A percentile compares a stretch with the other conserved stretches of the same genome.
Evolutionary conservation across 23 tunicate species (phyloP).

Genomic region (Trididemnum clinides): DNA sequence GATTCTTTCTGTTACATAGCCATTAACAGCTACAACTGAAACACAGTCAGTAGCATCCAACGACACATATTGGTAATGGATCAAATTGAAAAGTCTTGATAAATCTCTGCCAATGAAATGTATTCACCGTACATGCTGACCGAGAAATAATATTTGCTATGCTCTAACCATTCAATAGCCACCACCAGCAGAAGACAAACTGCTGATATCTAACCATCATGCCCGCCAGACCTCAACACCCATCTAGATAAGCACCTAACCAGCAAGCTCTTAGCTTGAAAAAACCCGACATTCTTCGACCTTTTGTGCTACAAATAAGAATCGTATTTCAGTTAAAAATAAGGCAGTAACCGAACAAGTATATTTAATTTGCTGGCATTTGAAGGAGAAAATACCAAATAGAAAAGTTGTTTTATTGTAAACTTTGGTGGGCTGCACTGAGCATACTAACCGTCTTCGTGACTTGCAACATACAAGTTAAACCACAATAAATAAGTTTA

Average conservation of each 20-base stretch:
- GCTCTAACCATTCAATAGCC: too few species aligned
- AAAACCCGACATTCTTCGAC: not conserved
- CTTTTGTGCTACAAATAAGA: not conserved
- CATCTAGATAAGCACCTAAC: not conserved
- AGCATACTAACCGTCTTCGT: slow-evolving; percentile 1
- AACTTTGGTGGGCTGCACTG: slow-evolving; percentile 14
- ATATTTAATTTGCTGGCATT: not conserved
- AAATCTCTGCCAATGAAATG: too few species aligned
- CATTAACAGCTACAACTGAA: too few species aligned
- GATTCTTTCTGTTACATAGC: too few species aligned
- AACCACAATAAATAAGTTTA: slow-evolving; percentile 12
- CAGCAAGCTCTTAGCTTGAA: not conserved
- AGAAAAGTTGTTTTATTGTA: not conserved
- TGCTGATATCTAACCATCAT: too few species aligned
- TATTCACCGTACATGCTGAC: too few species aligned
- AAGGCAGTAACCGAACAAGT: not conserved
- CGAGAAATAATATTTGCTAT: too few species aligned
- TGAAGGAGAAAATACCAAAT: not conserved
- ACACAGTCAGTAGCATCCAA: too few species aligned
- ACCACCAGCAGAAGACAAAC: too few species aligned
- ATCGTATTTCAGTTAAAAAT: not conserved
- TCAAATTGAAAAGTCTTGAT: too few species aligned
- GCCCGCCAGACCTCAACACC: too few species aligned
- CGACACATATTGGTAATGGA: too few species aligned
- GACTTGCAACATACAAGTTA: slow-evolving; percentile 25